Evolutionary conservation across 64 coral and sea anemone species (phyloP).

Genomic region (Pocillopora damicornis): DNA sequence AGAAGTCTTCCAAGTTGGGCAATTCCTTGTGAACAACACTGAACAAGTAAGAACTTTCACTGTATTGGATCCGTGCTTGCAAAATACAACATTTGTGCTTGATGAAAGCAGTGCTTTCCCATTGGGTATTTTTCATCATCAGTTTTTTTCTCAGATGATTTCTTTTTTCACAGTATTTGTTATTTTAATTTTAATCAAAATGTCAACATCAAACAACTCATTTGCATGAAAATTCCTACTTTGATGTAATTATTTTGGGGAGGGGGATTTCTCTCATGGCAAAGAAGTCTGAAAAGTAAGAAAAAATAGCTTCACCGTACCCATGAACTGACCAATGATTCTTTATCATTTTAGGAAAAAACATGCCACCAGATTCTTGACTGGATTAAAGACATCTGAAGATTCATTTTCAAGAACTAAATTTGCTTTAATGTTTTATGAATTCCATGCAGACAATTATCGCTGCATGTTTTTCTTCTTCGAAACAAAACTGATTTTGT

Average conservation of each 20-base stretch:
- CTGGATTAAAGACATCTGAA: neutral
- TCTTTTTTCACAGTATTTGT: no score
- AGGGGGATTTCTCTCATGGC: no score
- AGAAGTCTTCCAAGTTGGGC: neutral
- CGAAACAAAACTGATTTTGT: no score
- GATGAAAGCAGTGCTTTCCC: neutral
- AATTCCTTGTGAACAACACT: neutral
- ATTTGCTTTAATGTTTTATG: neutral
- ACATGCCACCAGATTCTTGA: neutral
- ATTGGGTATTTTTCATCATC: neutral
- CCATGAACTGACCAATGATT: neutral
- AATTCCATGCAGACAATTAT: neutral
- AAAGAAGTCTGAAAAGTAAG: neutral
- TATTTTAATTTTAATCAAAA: no score
- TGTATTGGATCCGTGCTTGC: neutral
- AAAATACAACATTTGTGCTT: neutral
- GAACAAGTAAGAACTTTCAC: neutral
- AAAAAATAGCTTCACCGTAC: neutral
- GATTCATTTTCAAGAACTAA: neutral
- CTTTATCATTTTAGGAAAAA: neutral
- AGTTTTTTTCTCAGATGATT: neutral
- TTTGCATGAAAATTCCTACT: no score
- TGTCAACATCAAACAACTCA: no score
- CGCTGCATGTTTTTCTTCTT: no score
- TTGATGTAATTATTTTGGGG: no score